phyloP scores from a whole-genome alignment of 2,888 invertebrate species.

The Andrena minutula region DNA sequence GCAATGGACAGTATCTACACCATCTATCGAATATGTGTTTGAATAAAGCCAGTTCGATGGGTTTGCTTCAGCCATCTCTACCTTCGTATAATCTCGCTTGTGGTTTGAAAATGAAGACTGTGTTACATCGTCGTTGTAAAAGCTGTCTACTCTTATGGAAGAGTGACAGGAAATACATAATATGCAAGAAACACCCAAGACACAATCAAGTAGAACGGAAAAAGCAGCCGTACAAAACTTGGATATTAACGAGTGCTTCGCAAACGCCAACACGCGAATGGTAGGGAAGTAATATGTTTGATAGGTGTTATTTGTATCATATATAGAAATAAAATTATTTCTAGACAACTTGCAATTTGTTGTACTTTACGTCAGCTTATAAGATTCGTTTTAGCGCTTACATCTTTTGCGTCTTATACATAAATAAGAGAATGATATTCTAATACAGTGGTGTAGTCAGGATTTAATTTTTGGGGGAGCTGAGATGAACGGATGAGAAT shows the following conservation, averaged over 20 bases:
- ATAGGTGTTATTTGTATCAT: slow-evolving; percentile 1
- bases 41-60: slow-evolving; percentile 5
- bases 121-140: slow-evolving; percentile 90
- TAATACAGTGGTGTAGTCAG: no score
- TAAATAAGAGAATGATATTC: background rate
- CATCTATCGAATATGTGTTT: background rate
- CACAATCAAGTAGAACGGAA: slow-evolving; percentile 93
- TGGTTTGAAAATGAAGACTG: slow-evolving; percentile 91
- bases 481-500: no score
- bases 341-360: background rate
- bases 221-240: slow-evolving; percentile 89
- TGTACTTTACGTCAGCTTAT: background rate
- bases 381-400: no score
- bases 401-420: no score
- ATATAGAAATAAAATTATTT: slow-evolving; percentile 40
- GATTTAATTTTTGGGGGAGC: no score
- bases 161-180: slow-evolving; percentile 89
- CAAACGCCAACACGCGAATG: slow-evolving; percentile 87
- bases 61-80: slow-evolving; percentile 73
- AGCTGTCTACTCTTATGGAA: slow-evolving; percentile 91
- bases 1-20: slow-evolving; percentile 27
- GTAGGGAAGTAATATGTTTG: slow-evolving; percentile 77
- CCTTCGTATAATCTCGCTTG: slow-evolving; percentile 84
- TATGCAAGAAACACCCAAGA: slow-evolving; percentile 91
- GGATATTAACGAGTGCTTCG: slow-evolving; percentile 91